Evolutionary conservation across 1,140 invertebrate species (phyloP).

Genomic region (Liolophura sinensis): DNA sequence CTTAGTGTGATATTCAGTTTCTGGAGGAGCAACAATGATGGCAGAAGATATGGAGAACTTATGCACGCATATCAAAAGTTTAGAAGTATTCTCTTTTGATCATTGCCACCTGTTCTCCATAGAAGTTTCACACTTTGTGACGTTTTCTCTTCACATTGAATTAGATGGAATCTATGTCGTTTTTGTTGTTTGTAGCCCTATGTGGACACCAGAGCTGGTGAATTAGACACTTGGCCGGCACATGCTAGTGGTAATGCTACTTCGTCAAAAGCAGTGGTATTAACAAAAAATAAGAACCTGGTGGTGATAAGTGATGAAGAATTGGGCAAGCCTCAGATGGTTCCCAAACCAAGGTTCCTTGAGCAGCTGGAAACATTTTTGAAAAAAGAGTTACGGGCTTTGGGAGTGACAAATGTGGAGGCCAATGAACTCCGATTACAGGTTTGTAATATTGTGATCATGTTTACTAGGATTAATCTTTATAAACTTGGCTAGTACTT

Average conservation of each 20-base stretch:
- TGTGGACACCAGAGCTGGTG: conserved; percentile 51
- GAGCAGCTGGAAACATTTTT: conserved; percentile 57
- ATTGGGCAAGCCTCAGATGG: conserved; percentile 47
- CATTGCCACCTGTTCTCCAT: background rate
- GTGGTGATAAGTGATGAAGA: conserved; percentile 51
- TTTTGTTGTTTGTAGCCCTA: conserved; percentile 40
- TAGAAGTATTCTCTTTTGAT: background rate
- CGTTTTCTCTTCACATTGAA: background rate
- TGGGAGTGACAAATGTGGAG: conserved; percentile 49
- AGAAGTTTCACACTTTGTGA: background rate
- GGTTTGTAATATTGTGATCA: conserved; percentile 38
- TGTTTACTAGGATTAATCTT: conserved; percentile 1
- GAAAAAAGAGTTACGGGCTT: conserved; percentile 52
- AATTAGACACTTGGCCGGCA: conserved; percentile 58
- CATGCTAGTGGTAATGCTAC: conserved; percentile 52
- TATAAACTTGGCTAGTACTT: background rate
- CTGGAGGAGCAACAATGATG: no score
- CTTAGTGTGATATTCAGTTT: no score
- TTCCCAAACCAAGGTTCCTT: conserved; percentile 57
- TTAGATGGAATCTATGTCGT: background rate
- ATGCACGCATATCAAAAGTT: background rate
- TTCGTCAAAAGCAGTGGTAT: conserved; percentile 31
- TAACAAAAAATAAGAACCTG: conserved; percentile 54
- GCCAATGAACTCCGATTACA: conserved; percentile 56
- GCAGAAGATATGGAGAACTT: no score